Evolutionary conservation across 2,888 invertebrate species (phyloP), one percentile per base, ranked within the genome.

Genomic region (Hyposoter dolosus): DNA sequence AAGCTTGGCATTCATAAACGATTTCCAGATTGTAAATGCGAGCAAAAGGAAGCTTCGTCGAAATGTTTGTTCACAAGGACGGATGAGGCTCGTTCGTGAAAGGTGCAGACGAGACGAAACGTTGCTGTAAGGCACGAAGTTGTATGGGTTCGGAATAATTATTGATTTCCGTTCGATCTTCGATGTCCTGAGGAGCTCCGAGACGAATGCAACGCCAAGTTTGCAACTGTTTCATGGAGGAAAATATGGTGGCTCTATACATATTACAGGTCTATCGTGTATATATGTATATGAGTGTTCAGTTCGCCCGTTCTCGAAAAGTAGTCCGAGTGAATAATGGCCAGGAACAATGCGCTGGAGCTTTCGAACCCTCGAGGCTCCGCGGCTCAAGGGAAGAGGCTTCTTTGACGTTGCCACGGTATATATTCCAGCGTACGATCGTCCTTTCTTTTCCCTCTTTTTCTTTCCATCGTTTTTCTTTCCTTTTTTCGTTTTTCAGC

Each of bases 271-370:
- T 71, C 15, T 23, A 63, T 60, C 45, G n/a, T 56, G 40, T 40
- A 43, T 74, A 65, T 75, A 68, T 82, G 43, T 75, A 47, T 63
- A 69, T 17, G 6, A 0, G 23, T 45, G 60, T 43, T 15, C 53
- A 84, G 84, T 53, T 80, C 71, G 66, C 69, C 78, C 82, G 79
- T 88, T 85, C 90, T 88, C 83, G 89, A 90, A 90, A 91, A 91
- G 88, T 91, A 90, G 91, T 87, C 88, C 91, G 87, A 91, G 91
- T 90, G 91, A 90, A 90, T 90, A 91, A 91, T 91, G 88, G 90
- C 85, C 76, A 83, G 87, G 90, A 90, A 91, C 92, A 91, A 91
- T 90, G 90, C 88, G 87, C 88, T 79, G 69, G 76, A 74, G 79
- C 76, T 82, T 68, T 76, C 72, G 86, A 81, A 50, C 85, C 83